Percentiles rank a stretch among this genome's conserved stretches.
Conservation (phyloP, 2,797 vertebrate genomes). For the Xenentodon cancila region DNA sequence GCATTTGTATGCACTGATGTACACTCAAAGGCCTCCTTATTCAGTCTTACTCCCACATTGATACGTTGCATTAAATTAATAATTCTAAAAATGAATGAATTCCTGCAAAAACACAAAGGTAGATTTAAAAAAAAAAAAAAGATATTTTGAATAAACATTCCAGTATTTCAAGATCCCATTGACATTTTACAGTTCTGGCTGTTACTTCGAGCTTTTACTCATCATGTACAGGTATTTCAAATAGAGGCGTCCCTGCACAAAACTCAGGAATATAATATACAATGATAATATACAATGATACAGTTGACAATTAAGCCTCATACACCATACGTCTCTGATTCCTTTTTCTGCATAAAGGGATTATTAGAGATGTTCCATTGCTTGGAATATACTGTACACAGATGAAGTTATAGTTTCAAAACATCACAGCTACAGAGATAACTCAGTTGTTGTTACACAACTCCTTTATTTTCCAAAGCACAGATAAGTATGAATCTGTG, state of each 20-base stretch:
- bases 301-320: too few species aligned
- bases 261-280: not conserved
- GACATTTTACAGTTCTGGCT: too few species aligned
- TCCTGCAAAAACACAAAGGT: too few species aligned
- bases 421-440: slow-evolving; percentile 12
- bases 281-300: slow-evolving; percentile 4
- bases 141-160: too few species aligned
- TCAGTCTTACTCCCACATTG: not conserved
- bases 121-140: too few species aligned
- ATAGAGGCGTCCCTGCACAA: too few species aligned
- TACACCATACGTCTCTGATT: too few species aligned
- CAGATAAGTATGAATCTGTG: not conserved
- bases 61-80: slow-evolving; percentile 5
- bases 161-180: too few species aligned
- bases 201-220: too few species aligned
- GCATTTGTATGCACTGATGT: slow-evolving; percentile 40
- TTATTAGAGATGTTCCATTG: not conserved
- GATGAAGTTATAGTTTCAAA: not conserved
- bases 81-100: not conserved
- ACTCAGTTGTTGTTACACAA: not conserved
- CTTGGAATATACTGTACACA: slow-evolving; percentile 2
- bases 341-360: too few species aligned
- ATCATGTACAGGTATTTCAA: too few species aligned
- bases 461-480: slow-evolving; percentile 1
- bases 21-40: not conserved